Conservation (phyloP, 2,888 invertebrate species). For the Ormyrus thymus region DNA sequence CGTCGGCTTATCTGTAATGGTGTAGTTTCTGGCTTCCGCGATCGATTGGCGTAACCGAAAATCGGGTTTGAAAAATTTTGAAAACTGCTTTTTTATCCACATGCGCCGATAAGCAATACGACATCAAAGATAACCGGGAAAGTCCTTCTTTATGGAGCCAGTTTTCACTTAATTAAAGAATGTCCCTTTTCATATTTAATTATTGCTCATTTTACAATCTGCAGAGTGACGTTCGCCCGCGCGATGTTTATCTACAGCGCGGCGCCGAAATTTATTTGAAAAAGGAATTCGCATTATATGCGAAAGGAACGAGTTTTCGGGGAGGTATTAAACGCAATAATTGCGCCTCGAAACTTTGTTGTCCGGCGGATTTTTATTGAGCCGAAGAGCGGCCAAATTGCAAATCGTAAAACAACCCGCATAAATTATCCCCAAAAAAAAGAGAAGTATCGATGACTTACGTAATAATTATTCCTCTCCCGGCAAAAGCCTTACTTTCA, state of each 20-base stretch:
- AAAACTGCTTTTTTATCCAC: neutral
- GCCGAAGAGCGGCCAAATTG: slow-evolving; percentile 6
- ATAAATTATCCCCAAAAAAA: slow-evolving; percentile 4
- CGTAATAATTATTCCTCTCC: neutral
- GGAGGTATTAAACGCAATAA: neutral
- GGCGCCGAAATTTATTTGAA: neutral
- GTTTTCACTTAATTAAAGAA: slow-evolving; percentile 15
- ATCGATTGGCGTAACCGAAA: too few relatives aligned
- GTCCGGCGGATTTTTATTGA: neutral
- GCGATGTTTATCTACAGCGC: slow-evolving; percentile 9
- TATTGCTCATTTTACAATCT: neutral
- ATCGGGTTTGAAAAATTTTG: neutral
- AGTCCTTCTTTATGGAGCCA: neutral
- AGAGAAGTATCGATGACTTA: slow-evolving; percentile 8
- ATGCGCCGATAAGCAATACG: too few relatives aligned
- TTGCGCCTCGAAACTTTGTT: neutral
- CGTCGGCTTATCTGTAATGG: too few relatives aligned
- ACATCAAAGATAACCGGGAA: neutral
- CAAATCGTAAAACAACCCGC: slow-evolving; percentile 17
- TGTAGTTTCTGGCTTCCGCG: too few relatives aligned
- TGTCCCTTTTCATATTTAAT: neutral
- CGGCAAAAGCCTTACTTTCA: slow-evolving; percentile 6
- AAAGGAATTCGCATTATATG: neutral
- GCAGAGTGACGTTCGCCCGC: neutral
- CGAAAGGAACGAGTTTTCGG: slow-evolving; percentile 3